Base-by-base conservation (phyloP, 2,113 vertebrate genomes). In the Motacilla alba region DNA sequence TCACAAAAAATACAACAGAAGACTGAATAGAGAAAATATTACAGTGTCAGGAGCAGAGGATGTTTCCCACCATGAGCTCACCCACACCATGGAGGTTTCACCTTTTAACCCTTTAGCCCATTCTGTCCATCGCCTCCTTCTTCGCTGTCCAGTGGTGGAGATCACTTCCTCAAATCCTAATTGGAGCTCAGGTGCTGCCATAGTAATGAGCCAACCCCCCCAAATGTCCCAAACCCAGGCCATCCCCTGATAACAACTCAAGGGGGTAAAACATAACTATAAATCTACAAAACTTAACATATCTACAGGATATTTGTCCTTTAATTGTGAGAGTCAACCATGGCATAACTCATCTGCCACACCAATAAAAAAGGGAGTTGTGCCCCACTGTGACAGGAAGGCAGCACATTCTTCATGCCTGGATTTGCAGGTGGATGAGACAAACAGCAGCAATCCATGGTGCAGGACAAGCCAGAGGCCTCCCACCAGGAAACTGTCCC, bases 141-240 rank as follows among this genome's bases (percentile, higher is more conserved):
- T 35, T 23, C 1, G 0, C 56, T 35, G 10, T 2, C n/a, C n/a
- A 35, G n/a, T 3, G n/a, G 7, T 24, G n/a, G 23, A 35, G 33
- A 7, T 59, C 23, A 4, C n/a, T 35, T 7, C 56, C n/a, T 26
- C 3, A 59, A 16, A 59, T 16, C 56, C 15, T 35, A n/a, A 59
- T 0, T 59, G 56, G 15, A 59, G 22, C 10, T n/a, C 56, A 35
- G 56, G 2, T 26, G n/a, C 5, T 59, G 56, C 56, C 15, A 35
- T 2, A 6, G 22, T 16, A 4, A 35, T 1, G 2, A 30, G 6
- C 28, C 6, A 10, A 24, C n/a, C n/a, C n/a, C 35, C 56, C n/a
- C 56, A 59, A 35, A 35, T 7, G 56, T 59, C 56, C 56, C 21
- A 35, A 58, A 58, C 33, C 56, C 33, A 58, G 56, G 33, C 0